Conservation (phyloP, 1,140 invertebrate genomes). For the Polypedilum pembai region DNA sequence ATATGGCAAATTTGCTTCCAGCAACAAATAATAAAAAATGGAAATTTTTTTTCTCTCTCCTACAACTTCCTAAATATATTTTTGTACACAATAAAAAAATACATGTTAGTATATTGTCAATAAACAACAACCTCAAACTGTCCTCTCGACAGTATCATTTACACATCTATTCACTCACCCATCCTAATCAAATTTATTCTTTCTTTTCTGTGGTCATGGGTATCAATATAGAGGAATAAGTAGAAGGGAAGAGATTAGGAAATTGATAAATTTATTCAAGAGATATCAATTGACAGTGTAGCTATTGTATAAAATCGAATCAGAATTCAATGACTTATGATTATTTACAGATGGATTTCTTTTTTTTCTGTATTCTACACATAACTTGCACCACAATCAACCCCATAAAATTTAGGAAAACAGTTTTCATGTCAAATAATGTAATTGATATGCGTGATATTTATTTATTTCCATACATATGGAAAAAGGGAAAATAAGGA, state of each 20-base stretch:
- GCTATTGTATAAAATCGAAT: slow-evolving; percentile 2
- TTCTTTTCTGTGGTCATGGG: slow-evolving; percentile 12
- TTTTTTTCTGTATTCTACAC: neutral
- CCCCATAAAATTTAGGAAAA: no score
- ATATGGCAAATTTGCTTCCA: neutral
- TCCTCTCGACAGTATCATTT: slow-evolving; percentile 25
- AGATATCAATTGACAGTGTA: neutral
- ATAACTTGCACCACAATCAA: neutral
- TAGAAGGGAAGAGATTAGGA: neutral
- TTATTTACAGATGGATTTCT: slow-evolving; percentile 21
- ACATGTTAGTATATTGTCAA: neutral
- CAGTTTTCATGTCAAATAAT: slow-evolving; percentile 12
- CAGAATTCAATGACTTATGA: slow-evolving; percentile 27
- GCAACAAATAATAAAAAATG: slow-evolving; percentile 5
- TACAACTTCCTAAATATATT: neutral
- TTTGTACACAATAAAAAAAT: neutral
- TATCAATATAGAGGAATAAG: neutral
- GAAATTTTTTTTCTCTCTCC: neutral
- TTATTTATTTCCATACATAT: neutral
- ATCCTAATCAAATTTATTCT: slow-evolving; percentile 28
- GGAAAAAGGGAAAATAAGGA: neutral
- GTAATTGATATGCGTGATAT: slow-evolving; percentile 24
- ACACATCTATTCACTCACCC: neutral
- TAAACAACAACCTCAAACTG: neutral
- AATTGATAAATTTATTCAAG: slow-evolving; percentile 24